These are phyloP conservation scores for Dolichomitus sp. DNA, from an alignment of 2,888 invertebrate genomes.

Conservation along the genomic window DNA sequence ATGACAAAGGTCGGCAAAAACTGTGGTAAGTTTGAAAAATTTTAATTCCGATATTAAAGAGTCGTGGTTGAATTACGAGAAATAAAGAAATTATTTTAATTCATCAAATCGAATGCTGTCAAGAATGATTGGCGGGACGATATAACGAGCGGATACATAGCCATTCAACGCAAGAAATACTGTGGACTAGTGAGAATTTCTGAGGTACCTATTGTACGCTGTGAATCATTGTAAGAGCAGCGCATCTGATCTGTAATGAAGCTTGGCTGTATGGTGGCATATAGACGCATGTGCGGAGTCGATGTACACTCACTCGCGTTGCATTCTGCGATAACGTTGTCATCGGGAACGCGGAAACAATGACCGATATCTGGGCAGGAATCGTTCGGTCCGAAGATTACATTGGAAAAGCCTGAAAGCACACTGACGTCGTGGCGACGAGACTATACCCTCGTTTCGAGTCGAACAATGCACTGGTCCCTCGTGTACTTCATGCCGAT, in stretches of 20 bases:
- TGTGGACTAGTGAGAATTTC: slow-evolving; percentile 36
- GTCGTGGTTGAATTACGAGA: neutral
- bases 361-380: slow-evolving; percentile 65
- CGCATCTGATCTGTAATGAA: slow-evolving; percentile 27
- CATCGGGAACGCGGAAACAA: slow-evolving; percentile 67
- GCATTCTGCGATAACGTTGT: slow-evolving; percentile 66
- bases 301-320: slow-evolving; percentile 22
- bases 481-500: slow-evolving; percentile 46
- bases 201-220: slow-evolving; percentile 42
- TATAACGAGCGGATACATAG: slow-evolving; percentile 6
- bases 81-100: neutral
- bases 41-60: neutral
- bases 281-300: slow-evolving; percentile 35
- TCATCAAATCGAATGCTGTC: neutral
- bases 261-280: slow-evolving; percentile 22
- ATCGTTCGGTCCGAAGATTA: slow-evolving; percentile 66
- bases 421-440: slow-evolving; percentile 38
- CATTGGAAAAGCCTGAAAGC: slow-evolving; percentile 68
- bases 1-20: neutral
- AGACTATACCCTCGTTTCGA: slow-evolving; percentile 37
- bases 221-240: slow-evolving; percentile 55
- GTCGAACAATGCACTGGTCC: slow-evolving; percentile 53
- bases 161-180: slow-evolving; percentile 1
- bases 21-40: neutral
- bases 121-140: slow-evolving; percentile 32